phyloP scores from a whole-genome alignment of 92 coral and sea anemone genomes.

The Epizoanthus fatuus region DNA sequence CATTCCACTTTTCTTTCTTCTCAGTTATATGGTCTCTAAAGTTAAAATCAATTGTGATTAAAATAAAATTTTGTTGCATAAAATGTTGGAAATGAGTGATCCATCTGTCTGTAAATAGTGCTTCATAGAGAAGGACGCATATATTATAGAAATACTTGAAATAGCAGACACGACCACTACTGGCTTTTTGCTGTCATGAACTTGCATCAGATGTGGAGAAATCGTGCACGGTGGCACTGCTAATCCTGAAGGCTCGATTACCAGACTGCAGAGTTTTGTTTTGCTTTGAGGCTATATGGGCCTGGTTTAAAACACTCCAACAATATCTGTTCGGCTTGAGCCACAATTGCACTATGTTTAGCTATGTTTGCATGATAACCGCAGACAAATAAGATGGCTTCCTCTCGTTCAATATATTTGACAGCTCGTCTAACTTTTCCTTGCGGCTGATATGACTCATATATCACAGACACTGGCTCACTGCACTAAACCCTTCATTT shows the following conservation, averaged over 20 bases:
- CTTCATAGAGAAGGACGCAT: no score
- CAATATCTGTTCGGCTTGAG: not conserved
- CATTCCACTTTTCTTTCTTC: no score
- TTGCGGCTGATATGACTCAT: no score
- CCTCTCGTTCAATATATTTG: not conserved
- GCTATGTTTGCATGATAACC: not conserved
- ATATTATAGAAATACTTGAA: not conserved
- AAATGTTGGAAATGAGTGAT: no score
- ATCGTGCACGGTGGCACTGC: not conserved
- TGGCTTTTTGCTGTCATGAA: conserved; percentile 29
- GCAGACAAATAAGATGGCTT: conserved; percentile 3
- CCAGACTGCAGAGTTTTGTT: not conserved
- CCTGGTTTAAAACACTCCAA: not conserved
- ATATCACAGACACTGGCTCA: no score
- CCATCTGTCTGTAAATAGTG: no score
- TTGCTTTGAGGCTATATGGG: not conserved
- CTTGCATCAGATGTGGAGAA: conserved; percentile 11
- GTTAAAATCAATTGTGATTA: not conserved
- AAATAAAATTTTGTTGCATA: no score
- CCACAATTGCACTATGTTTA: not conserved
- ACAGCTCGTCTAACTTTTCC: no score
- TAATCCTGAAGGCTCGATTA: not conserved
- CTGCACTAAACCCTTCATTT: no score
- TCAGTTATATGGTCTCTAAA: no score
- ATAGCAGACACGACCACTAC: not conserved